Conservation (phyloP, 2,797 vertebrate genomes). For the Oreortyx pictus region DNA sequence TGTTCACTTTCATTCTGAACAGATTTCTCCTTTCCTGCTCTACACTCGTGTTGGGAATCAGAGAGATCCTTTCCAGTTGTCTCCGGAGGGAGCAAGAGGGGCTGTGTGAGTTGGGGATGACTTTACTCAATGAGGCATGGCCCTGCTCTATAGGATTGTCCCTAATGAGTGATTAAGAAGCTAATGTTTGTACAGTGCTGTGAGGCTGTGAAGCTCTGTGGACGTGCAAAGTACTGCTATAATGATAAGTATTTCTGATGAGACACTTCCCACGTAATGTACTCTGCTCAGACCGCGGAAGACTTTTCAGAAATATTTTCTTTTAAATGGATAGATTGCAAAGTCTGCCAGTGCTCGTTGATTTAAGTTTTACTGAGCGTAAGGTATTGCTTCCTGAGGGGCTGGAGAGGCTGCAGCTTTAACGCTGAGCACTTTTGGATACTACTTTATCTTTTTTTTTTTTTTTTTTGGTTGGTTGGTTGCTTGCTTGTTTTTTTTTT, state of each 20-base stretch:
- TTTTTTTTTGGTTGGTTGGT: too few species aligned
- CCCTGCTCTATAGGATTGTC: slow-evolving; percentile 39
- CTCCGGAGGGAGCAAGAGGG: slow-evolving; percentile 41
- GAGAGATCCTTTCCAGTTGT: not conserved
- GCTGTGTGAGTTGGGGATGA: slow-evolving; percentile 41
- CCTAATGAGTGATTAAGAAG: slow-evolving; percentile 63
- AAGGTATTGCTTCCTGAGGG: not conserved
- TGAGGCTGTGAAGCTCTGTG: slow-evolving; percentile 39
- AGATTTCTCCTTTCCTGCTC: not conserved
- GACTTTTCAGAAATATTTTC: not conserved
- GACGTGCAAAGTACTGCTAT: slow-evolving; percentile 41
- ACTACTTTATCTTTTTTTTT: accelerated
- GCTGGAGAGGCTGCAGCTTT: accelerated
- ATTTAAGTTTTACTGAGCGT: not conserved
- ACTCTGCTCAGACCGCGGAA: not conserved
- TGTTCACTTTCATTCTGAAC: not conserved
- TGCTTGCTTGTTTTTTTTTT: not conserved
- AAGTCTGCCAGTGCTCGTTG: not conserved
- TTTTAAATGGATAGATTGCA: not conserved
- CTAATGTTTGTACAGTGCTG: slow-evolving; percentile 65
- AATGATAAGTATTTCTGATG: slow-evolving; percentile 39
- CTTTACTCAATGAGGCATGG: slow-evolving; percentile 72
- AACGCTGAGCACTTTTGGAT: not conserved
- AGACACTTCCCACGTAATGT: not conserved
- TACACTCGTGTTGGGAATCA: not conserved